Base-by-base conservation (phyloP, 2,888 invertebrate species). In the Pollenia labialis region DNA sequence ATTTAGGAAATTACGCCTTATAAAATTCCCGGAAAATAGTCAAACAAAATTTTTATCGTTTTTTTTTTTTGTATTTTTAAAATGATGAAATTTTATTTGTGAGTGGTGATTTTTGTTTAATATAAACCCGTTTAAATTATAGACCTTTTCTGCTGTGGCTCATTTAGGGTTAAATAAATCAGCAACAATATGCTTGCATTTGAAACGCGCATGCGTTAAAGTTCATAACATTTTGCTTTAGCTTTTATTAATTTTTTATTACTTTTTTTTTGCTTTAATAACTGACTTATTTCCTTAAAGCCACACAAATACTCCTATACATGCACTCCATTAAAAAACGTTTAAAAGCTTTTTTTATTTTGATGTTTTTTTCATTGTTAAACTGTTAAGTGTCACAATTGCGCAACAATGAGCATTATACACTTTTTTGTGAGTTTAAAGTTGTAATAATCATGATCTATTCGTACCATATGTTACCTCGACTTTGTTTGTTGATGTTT, bases 351-450 rank as follows among this genome's bases (percentile, higher is more conserved):
- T 48, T 81, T 48, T 18, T n/a, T 48, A 32, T 32, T 32, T 32
- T 6, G 4, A 32, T 32, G 4, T 44, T 81, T 18, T 81, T 52
- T 75, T 76, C 23, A 58, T 72, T 76, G 81, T 74, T 81, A 52
- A 84, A 72, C 81, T 83, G 18, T 86, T 83, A 86, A 86, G 82
- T 80, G 83, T 74, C 76, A 60, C 72, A 84, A 84, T 87, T 87
- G 81, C 83, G 87, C 80, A 87, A 87, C 84, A 72, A 48, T 54
- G 62, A 72, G 66, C 66, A 66, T 72, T 66, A 32, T 9, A 56
- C 42, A 80, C n/a, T 18, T 77, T 62, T 74, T 69, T 14, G 32
- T 69, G 64, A 64, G 62, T 82, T 79, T 50, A 48, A 74, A 74
- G 18, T 23, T 52, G 40, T 10, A 16, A 66, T 56, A 60, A 40